These are phyloP conservation scores for Takifugu ocellatus DNA, from an alignment of 2,797 vertebrate species.

Conservation along the genomic window DNA sequence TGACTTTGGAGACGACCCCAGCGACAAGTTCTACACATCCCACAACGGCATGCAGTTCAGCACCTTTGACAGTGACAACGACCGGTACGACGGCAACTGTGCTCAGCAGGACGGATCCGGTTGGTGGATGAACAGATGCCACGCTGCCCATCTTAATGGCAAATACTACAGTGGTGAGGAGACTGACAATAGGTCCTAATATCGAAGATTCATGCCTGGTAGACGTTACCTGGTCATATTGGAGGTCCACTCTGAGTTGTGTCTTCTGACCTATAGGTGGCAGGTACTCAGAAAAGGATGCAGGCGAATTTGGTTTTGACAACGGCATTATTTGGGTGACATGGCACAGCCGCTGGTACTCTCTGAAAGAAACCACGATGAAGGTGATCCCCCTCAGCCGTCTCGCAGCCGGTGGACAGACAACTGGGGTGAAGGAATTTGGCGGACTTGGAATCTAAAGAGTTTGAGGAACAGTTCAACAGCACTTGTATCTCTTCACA, in stretches of 20 bases:
- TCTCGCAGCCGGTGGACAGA: conserved; percentile 72
- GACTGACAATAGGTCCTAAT: too few relatives aligned
- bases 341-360: conserved; percentile 91
- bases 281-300: conserved; percentile 78
- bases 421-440: conserved; percentile 72
- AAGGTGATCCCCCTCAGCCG: conserved; percentile 89
- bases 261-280: conserved; percentile 73
- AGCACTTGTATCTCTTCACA: background rate
- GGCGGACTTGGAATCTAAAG: conserved; percentile 48
- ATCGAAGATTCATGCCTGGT: too few relatives aligned
- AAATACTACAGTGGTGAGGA: conserved; percentile 87
- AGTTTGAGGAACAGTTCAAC: too few relatives aligned
- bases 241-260: background rate
- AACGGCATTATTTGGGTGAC: conserved; percentile 95
- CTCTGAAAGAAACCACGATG: conserved; percentile 92
- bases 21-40: conserved; percentile 85
- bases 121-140: conserved; percentile 99
- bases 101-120: conserved; percentile 90
- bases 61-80: conserved; percentile 88
- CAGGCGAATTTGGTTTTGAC: conserved; percentile 77
- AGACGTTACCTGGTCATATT: background rate
- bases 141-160: conserved; percentile 93
- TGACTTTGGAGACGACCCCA: conserved; percentile 84
- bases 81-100: conserved; percentile 86
- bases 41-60: conserved; percentile 96